Base-by-base conservation (phyloP, 2,113 vertebrate species). In the Myiagra hebetior region DNA sequence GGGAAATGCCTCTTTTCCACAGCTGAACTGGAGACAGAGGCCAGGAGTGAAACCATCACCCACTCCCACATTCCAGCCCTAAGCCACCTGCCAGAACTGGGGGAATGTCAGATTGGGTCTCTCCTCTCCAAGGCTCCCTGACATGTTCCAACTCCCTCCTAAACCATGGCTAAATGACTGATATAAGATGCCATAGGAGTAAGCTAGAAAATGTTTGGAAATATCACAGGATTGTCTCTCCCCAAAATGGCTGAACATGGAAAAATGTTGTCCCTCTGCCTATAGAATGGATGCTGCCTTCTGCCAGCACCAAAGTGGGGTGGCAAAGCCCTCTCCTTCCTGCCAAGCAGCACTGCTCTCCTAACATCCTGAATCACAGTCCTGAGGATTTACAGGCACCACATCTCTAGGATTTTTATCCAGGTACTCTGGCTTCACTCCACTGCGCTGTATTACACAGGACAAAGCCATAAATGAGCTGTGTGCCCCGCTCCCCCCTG, bases 21-120 rank as follows among this genome's bases (percentile, higher is more conserved):
- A 7, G 28, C 0, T 63, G 64, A 72, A 30, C 44, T 7, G 4
- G 35, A 42, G 53, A 28, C 22, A 60, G 37, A 3, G 0, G 41
- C 39, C 1, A 1, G 31, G 35, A 83, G 44, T 0, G 0, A 60
- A 30, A 30, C 30, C 42, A 22, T 27, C 2, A 0, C 24, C 33
- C 35, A 11, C 60, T 42, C 47, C 16, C 7, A 2, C 33, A 20
- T 84, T 13, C 41, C 74, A 63, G 42, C 27, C 69, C 64, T 39
- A 42, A 80, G 41, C 42, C 42, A 13, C 26, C 21, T 83, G 35
- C 35, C 47, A 59, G 47, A 59, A 64, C 42, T 14, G 16, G 18
- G 31, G 3, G 24, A 83, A 7, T 11, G 7, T 55, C 72, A 69
- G 11, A 42, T 2, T 27, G 3, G 7, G 22, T 52, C 8, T 59